Conservation (phyloP, 2,797 vertebrate species). For the Takifugu ocellatus region DNA sequence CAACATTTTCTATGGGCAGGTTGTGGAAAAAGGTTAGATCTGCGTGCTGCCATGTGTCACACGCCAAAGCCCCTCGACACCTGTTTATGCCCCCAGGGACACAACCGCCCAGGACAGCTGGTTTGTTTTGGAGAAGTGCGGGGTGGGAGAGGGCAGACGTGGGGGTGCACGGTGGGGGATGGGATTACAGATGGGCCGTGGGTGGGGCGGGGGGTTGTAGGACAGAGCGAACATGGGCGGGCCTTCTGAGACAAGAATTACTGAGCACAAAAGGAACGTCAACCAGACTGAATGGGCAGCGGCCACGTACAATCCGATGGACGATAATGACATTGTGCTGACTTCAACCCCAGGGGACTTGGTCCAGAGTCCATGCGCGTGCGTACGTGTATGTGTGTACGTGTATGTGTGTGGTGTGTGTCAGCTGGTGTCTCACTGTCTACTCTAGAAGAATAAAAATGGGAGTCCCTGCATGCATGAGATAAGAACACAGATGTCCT, state of each 20-base stretch:
- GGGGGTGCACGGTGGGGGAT: conserved; percentile 57
- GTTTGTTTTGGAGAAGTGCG: conserved; percentile 64
- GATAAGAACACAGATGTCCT: conserved; percentile 48
- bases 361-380: conserved; percentile 22
- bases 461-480: conserved; percentile 28
- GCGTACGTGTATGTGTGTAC: conserved; percentile 23
- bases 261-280: conserved; percentile 72
- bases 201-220: conserved; percentile 10
- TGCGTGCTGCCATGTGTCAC: conserved; percentile 64
- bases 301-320: conserved; percentile 68
- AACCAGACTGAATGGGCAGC: conserved; percentile 66
- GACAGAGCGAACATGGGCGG: conserved; percentile 19
- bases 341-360: conserved; percentile 56
- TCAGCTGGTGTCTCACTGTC: conserved; percentile 61
- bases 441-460: conserved; percentile 29
- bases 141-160: conserved; percentile 58
- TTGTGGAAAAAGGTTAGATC: conserved; percentile 45
- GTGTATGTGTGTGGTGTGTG: conserved; percentile 29
- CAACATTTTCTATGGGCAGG: conserved; percentile 41
- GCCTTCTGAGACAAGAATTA: conserved; percentile 67
- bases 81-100: conserved; percentile 73
- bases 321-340: conserved; percentile 74
- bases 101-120: conserved; percentile 73
- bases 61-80: conserved; percentile 62
- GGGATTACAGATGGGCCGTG: conserved; percentile 72